These are phyloP conservation scores for Ceyx cyanopectus DNA, from an alignment of 2,113 vertebrate species.

Conservation along the genomic window DNA sequence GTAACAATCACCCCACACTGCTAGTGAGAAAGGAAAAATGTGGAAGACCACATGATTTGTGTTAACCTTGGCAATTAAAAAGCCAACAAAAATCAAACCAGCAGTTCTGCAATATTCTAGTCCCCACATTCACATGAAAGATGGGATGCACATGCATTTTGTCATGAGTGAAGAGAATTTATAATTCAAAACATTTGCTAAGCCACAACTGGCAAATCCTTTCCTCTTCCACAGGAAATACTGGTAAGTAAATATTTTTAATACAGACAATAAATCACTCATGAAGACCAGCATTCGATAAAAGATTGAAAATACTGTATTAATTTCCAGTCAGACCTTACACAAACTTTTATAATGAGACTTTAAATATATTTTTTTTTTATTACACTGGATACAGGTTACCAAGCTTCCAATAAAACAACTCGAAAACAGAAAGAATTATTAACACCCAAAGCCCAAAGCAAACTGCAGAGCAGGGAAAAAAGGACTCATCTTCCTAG, in stretches of 20 bases:
- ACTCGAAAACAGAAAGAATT: neutral
- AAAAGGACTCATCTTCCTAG: neutral
- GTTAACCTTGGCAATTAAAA: neutral
- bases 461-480: neutral
- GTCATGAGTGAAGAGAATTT: neutral
- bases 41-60: neutral
- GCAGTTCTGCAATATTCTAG: neutral
- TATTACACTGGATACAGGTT: neutral
- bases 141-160: rapidly evolving
- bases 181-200: neutral
- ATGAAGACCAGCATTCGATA: neutral
- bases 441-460: neutral
- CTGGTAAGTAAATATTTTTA: neutral
- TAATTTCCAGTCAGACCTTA: neutral
- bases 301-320: neutral
- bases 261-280: neutral
- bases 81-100: neutral
- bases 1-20: neutral
- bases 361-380: neutral
- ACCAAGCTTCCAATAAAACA: neutral
- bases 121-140: neutral
- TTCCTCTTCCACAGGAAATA: neutral
- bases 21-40: neutral
- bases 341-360: neutral
- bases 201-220: neutral